Evolutionary conservation across 2,888 invertebrate species (phyloP).

Genomic region (Meiosimyza platycephala): DNA sequence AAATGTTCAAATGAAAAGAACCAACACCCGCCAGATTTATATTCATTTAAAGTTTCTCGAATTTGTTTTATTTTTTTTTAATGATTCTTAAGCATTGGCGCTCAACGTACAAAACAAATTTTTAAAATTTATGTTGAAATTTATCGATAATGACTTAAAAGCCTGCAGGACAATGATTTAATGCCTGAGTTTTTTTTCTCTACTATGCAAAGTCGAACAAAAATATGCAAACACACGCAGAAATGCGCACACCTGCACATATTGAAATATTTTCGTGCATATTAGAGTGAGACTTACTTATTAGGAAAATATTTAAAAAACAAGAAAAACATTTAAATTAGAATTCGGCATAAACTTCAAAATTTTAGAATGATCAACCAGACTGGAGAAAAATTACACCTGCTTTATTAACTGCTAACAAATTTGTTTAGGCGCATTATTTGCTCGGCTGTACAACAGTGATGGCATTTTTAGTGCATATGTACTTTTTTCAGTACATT

Average conservation of each 20-base stretch:
- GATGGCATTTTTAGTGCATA: too few species aligned
- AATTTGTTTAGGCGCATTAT: too few species aligned
- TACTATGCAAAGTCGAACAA: conserved; percentile 12
- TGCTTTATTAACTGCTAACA: too few species aligned
- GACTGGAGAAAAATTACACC: too few species aligned
- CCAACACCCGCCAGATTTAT: neutral
- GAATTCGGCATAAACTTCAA: too few species aligned
- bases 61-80: neutral
- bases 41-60: too few species aligned
- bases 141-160: conserved; percentile 68
- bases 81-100: conserved; percentile 2
- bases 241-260: conserved; percentile 18
- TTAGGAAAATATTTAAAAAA: too few species aligned
- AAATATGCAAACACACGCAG: conserved; percentile 31
- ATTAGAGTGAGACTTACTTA: neutral
- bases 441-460: too few species aligned
- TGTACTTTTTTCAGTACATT: too few species aligned
- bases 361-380: too few species aligned
- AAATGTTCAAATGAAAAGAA: conserved; percentile 44
- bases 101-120: conserved; percentile 53
- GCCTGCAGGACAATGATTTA: conserved; percentile 67
- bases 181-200: conserved; percentile 47
- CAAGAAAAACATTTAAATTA: too few species aligned
- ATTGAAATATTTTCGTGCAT: neutral
- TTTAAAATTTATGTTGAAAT: conserved; percentile 66